Base-by-base conservation (phyloP, 2,888 invertebrate genomes). In the Lithophane semibrunnea region DNA sequence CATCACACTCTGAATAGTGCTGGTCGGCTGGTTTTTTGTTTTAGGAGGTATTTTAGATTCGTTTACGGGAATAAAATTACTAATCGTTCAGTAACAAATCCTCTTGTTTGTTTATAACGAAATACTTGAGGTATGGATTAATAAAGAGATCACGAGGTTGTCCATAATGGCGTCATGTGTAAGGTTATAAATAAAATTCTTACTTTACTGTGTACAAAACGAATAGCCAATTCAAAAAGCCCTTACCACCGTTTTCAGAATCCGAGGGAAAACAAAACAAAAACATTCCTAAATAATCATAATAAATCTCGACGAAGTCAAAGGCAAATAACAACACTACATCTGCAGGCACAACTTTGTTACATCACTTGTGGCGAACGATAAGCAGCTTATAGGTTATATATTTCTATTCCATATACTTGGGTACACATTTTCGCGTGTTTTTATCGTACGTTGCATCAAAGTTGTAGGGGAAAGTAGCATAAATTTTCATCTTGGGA, bases 371-470 rank as follows among this genome's bases (percentile, higher is more conserved):
- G 79, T 78, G 77, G 54, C 13, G 68, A 56, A 56, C 67, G 83
- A 77, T 86, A 86, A 86, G 87, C 74, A 61, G 86, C 86, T 86
- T 86, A 86, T 21, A 76, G 73, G 72, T 68, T 71, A 42, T 82
- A 77, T 79, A 79, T 85, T 78, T 73, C 66, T 60, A 69, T 56
- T 60, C 49, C 68, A 44, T 49, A 44, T 86, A 76, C 72, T 80
- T 75, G 54, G 37, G 56, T 75, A 74, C 52, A 77, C 9, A 44
- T 65, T 58, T 68, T 56, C 10, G 10, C 8, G 21, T 13, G 8
- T 37, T 52, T n/a, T 44, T 67, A 63, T 80, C 13, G 24, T n/a
- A 47, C n/a, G 10, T 54, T 68, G 58, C 37, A 65, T 64, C 21
- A 67, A 49, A 16, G 12, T 44, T 77, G 54, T 65, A 8, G 12